These are phyloP conservation scores for Noctua pronuba DNA, from an alignment of 2,888 invertebrate genomes.

Conservation along the genomic window DNA sequence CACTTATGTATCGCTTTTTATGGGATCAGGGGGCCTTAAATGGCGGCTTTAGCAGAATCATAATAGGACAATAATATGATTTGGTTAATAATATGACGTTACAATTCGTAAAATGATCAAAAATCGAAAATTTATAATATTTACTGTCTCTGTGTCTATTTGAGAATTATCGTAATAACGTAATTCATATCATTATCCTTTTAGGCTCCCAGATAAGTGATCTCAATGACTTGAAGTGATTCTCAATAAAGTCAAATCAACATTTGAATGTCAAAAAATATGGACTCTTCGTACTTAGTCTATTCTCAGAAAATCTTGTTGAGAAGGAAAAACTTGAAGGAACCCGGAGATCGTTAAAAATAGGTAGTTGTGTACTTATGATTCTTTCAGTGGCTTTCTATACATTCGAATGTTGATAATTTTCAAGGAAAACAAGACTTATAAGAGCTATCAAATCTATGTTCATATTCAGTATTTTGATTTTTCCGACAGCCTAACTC, in stretches of 20 bases:
- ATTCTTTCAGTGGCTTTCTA: slow-evolving; percentile 6
- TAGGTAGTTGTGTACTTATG: neutral
- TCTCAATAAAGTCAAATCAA: neutral
- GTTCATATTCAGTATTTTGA: neutral
- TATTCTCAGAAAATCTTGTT: neutral
- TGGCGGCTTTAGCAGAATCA: too few species aligned
- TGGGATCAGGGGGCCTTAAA: too few species aligned
- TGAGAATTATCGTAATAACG: too few species aligned
- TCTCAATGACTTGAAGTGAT: neutral
- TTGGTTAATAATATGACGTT: too few species aligned
- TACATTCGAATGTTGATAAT: neutral
- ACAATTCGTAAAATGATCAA: too few species aligned
- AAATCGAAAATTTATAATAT: too few species aligned
- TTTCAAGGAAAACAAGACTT: neutral
- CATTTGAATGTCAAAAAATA: slow-evolving; percentile 9
- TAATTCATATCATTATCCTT: too few species aligned
- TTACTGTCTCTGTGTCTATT: too few species aligned
- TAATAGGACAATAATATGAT: too few species aligned
- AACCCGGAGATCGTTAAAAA: neutral
- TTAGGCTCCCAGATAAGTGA: too few species aligned
- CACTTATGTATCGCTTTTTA: neutral
- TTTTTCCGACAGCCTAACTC: neutral
- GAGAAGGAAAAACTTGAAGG: slow-evolving; percentile 1
- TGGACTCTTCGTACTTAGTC: neutral
- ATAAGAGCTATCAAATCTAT: neutral